Conservation (phyloP, 1,140 invertebrate species). For the Trichomalopsis sarcophagae region DNA sequence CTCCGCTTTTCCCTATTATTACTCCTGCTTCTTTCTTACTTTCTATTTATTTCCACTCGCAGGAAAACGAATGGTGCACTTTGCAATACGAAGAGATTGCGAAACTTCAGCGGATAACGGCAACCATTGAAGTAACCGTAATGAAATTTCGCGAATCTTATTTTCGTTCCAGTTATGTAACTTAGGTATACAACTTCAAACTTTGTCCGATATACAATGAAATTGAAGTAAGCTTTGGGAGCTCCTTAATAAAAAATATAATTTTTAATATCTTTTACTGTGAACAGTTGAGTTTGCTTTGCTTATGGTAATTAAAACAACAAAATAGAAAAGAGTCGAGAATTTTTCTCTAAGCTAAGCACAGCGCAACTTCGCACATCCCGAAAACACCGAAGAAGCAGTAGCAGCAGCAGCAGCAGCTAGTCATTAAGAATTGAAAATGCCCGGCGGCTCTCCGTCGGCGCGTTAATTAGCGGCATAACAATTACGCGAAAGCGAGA, state of each 20-base stretch:
- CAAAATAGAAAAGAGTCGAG: not conserved
- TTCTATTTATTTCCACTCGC: not conserved
- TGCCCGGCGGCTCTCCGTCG: not conserved
- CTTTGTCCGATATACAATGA: too few relatives aligned
- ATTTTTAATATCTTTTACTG: too few relatives aligned
- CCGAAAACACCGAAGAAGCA: not conserved
- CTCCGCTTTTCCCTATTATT: slow-evolving; percentile 3
- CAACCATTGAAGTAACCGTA: too few relatives aligned
- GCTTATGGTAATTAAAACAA: not conserved
- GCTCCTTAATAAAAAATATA: too few relatives aligned
- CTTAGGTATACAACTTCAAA: too few relatives aligned
- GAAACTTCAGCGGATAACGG: too few relatives aligned
- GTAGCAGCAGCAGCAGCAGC: not conserved
- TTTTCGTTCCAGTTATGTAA: too few relatives aligned
- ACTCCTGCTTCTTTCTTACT: slow-evolving; percentile 28
- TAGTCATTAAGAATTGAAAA: slow-evolving; percentile 5
- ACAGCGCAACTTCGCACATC: not conserved
- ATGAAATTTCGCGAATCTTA: too few relatives aligned
- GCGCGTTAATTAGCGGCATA: slow-evolving; percentile 13
- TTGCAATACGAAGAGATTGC: too few relatives aligned
- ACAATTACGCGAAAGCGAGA: slow-evolving; percentile 24
- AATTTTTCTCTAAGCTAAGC: not conserved
- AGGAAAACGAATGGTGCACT: too few relatives aligned
- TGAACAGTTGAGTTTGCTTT: too few relatives aligned
- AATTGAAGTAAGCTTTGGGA: too few relatives aligned